A percentile compares a stretch with the other conserved stretches of the same genome.
phyloP scores from a whole-genome alignment of 2,888 invertebrate genomes.

The Torymus auratus region DNA sequence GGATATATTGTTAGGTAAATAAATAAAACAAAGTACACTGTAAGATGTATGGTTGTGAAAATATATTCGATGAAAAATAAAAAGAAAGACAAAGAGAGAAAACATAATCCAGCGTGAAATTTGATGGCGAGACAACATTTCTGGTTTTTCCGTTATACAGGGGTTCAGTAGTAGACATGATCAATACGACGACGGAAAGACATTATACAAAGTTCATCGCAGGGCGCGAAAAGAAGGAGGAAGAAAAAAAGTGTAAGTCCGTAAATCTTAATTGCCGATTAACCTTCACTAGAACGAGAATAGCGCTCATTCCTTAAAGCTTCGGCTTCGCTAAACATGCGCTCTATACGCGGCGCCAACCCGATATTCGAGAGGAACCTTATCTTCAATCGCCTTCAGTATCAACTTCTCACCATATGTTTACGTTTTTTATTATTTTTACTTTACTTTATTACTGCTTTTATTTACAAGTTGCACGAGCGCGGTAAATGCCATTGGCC shows the following conservation, averaged over 20 bases:
- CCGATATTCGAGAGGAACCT: conserved; percentile 52
- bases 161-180: conserved; percentile 1
- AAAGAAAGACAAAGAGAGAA: conserved; percentile 38
- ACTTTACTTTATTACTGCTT: conserved; percentile 35
- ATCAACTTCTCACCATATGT: conserved; percentile 35
- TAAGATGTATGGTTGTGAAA: conserved; percentile 52
- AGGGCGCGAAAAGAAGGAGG: conserved; percentile 20
- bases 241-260: conserved; percentile 27
- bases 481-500: conserved; percentile 7
- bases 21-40: conserved; percentile 27
- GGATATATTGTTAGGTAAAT: conserved; percentile 14
- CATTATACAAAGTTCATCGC: conserved; percentile 1
- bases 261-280: conserved; percentile 48
- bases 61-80: conserved; percentile 57
- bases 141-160: conserved; percentile 32
- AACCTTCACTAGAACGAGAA: conserved; percentile 50
- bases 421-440: conserved; percentile 27
- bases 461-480: conserved; percentile 38
- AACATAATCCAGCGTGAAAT: conserved; percentile 45
- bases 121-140: conserved; percentile 25
- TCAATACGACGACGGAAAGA: conserved; percentile 21
- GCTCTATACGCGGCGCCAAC: background rate
- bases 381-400: conserved; percentile 37
- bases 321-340: conserved; percentile 27
- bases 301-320: conserved; percentile 38